Evolutionary conservation across 1,140 invertebrate species (phyloP), one percentile per base, ranked within the genome.

Genomic region (Macrosteles quadrilineatus): DNA sequence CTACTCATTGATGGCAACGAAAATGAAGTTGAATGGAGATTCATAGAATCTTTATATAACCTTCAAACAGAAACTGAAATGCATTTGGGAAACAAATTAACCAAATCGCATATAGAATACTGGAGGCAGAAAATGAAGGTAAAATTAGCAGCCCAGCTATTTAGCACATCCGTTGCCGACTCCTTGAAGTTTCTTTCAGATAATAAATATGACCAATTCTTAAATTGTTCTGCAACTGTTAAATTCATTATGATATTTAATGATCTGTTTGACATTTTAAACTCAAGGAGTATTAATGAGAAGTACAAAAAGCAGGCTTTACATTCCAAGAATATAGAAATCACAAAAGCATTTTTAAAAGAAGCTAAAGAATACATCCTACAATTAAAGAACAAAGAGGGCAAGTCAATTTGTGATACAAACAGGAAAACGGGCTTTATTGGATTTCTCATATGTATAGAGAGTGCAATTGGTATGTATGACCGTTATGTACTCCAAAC

Each of bases 81-180:
- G 14, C 70, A 76, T 67, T 40, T 71, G 55, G 76, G 50, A 0
- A 79, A 73, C 59, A 80, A 79, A 72, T 21, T 80, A 30, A 74
- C 50, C 30, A 71, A 59, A 23, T 36, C 63, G 19, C 78, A 80
- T 73, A 53, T 81, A 25, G 53, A 74, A 67, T 79, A 68, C 67
- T n/a, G 69, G 6, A 72, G 75, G 43, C 67, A 78, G 29, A 78
- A 77, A 76, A 79, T 78, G 73, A 78, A 79, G 67, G 75, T 79
- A 11, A 76, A 76, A 67, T 59, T 80, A 50, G 76, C 73, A 27
- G 71, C 73, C 17, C 77, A 80, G 76, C 66, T 75, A 27, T 68
- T 80, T 9, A 81, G 78, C 74, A 21, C 72, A n/a, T 77, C 73
- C 66, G 74, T 76, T 43, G 68, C 74, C 31, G 45, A 75, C 36